Evolutionary conservation across 2,113 vertebrate genomes (phyloP), one percentile per base, ranked within the genome.

Genomic region (Aegithalos caudatus): DNA sequence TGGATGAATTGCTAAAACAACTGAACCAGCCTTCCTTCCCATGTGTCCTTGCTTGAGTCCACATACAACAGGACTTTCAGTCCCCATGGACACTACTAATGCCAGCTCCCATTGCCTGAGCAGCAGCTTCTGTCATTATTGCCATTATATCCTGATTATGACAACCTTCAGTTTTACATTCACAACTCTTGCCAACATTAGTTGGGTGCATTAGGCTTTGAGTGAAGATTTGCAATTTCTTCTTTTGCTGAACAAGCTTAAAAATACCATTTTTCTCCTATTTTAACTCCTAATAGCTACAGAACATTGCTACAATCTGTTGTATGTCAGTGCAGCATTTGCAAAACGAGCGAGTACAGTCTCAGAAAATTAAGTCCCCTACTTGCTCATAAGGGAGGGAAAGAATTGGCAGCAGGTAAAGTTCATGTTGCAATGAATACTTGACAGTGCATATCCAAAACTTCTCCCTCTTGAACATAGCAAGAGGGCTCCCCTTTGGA

Each of bases 161-260:
- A 72, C 60, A 90, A 53, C 48, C 50, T 33, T 76, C 66, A 45
- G 25, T 92, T 87, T 38, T 10, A 65, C 40, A 40, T 45, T 72
- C 50, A 17, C n/a, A 51, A 3, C 20, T 79, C 61, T 37, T 88
- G 90, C 90, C 88, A 96, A 60, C 24, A 57, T 61, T 67, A 80
- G 25, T 37, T 87, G 70, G 47, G 44, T n/a, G 24, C 66, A 79
- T 71, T 92, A 76, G 47, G 38, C 53, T 53, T 85, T 9, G 16
- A 69, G 62, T 8, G 23, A 91, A 91, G 88, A n/a, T 79, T 65
- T 91, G 40, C 37, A 42, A 72, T 72, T 90, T 62, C 42, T 86
- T 70, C 51, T 92, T 92, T 67, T 81, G 81, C 92, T 93, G 78
- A 97, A 88, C 82, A 90, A 93, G 70, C 90, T 90, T 92, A 80